Conservation (phyloP, 2,888 invertebrate genomes). For the Crossocerus cetratus region DNA sequence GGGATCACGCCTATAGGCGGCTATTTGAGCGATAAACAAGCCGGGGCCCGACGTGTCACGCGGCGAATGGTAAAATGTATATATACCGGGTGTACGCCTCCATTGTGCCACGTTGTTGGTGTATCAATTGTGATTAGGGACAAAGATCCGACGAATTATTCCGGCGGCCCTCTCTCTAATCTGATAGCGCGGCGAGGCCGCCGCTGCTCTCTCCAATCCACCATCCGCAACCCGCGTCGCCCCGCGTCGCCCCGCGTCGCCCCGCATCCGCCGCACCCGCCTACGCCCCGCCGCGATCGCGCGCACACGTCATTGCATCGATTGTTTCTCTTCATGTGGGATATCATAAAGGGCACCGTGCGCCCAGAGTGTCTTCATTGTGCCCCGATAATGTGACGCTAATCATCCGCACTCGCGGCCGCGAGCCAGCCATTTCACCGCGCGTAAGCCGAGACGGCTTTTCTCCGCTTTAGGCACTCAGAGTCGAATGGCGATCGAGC, state of each 20-base stretch:
- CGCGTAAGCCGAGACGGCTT: too few species aligned
- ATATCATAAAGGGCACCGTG: constrained; percentile 61
- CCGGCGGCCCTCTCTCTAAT: constrained; percentile 60
- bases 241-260: constrained; percentile 1
- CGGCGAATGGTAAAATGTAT: constrained; percentile 62
- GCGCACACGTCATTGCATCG: constrained; percentile 63
- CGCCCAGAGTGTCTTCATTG: constrained; percentile 59
- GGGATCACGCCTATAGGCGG: constrained; percentile 62
- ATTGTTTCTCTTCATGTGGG: constrained; percentile 59
- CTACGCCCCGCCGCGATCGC: constrained; percentile 26
- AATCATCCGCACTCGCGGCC: constrained; percentile 38
- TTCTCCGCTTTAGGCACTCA: too few species aligned
- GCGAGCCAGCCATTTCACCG: too few species aligned
- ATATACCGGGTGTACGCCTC: constrained; percentile 62
- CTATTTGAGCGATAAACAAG: constrained; percentile 64
- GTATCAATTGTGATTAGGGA: constrained; percentile 65
- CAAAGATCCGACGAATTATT: constrained; percentile 65
- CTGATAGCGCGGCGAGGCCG: constrained; percentile 54
- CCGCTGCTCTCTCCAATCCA: constrained; percentile 1
- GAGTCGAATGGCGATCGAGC: too few species aligned
- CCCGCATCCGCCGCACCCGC: background rate
- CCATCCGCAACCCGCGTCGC: background rate
- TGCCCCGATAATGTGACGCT: constrained; percentile 54
- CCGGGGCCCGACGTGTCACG: constrained; percentile 58
- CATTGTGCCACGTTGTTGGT: constrained; percentile 60